Evolutionary conservation across 2,113 vertebrate species (phyloP).

Genomic region (Rousettus leschenaultii): DNA sequence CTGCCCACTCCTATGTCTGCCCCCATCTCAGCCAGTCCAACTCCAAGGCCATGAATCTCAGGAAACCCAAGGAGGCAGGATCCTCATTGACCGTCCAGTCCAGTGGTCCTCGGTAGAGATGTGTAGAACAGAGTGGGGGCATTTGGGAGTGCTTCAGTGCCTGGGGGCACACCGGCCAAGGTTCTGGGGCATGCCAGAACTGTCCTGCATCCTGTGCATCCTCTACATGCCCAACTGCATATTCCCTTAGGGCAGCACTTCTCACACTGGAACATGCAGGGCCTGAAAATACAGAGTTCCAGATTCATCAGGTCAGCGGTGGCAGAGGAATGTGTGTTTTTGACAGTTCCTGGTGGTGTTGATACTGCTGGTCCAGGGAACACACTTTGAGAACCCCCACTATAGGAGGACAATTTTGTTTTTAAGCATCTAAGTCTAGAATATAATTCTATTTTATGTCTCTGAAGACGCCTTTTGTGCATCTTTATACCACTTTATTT

Average conservation of each 20-base stretch:
- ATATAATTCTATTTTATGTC: background rate
- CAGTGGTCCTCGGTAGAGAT: background rate
- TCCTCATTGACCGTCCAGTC: background rate
- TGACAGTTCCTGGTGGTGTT: background rate
- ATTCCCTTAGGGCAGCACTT: background rate
- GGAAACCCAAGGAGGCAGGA: background rate
- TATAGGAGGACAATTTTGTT: background rate
- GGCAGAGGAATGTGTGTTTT: background rate
- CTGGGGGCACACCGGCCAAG: background rate
- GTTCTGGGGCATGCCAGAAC: background rate
- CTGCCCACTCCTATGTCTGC: background rate
- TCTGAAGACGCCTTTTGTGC: background rate
- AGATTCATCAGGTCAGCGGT: background rate
- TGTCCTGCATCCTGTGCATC: background rate
- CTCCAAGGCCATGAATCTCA: background rate
- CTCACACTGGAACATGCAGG: background rate
- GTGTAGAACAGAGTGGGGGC: too few species aligned
- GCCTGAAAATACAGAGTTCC: background rate
- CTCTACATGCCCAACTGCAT: rapidly evolving
- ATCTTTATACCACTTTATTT: background rate
- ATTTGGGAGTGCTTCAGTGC: background rate
- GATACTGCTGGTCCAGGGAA: background rate
- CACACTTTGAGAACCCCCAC: background rate
- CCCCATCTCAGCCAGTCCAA: background rate
- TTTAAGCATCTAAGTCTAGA: background rate